A percentile compares a stretch with the other conserved stretches of the same genome.
Evolutionary conservation across 1,140 invertebrate genomes (phyloP).

Genomic region (Drosophila takahashii): DNA sequence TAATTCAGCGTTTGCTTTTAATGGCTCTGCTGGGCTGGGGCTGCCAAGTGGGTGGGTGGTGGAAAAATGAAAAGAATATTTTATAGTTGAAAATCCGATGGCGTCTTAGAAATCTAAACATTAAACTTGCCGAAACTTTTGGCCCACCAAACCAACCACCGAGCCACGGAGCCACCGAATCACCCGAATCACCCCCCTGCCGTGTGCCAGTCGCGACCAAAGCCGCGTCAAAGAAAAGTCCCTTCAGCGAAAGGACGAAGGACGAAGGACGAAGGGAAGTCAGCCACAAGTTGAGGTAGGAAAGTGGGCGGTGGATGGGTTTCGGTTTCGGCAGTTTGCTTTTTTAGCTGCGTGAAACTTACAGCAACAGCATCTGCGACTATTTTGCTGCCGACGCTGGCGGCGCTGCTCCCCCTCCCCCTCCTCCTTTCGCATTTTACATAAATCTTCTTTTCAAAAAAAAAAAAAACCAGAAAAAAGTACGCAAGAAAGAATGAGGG

Average conservation of each 20-base stretch:
- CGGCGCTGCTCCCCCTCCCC: neutral
- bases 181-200: constrained; percentile 1
- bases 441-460: constrained; percentile 82
- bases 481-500: constrained; percentile 21
- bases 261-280: neutral
- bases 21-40: constrained; percentile 37
- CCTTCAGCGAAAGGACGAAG: neutral
- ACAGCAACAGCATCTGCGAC: constrained; percentile 81
- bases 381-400: constrained; percentile 52
- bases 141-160: constrained; percentile 27
- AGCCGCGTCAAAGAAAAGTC: constrained; percentile 52
- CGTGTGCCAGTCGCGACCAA: constrained; percentile 40
- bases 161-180: neutral
- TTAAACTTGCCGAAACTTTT: constrained; percentile 74
- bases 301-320: neutral
- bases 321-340: constrained; percentile 59
- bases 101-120: constrained; percentile 81
- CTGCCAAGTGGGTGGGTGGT: neutral
- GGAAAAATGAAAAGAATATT: constrained; percentile 66
- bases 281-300: constrained; percentile 51
- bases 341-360: constrained; percentile 73
- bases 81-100: constrained; percentile 75
- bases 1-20: constrained; percentile 65
- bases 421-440: constrained; percentile 61
- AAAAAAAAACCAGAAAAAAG: constrained; percentile 40